These are phyloP conservation scores for Mus spretus DNA, from an alignment of 2,797 vertebrate genomes.

Conservation along the genomic window DNA sequence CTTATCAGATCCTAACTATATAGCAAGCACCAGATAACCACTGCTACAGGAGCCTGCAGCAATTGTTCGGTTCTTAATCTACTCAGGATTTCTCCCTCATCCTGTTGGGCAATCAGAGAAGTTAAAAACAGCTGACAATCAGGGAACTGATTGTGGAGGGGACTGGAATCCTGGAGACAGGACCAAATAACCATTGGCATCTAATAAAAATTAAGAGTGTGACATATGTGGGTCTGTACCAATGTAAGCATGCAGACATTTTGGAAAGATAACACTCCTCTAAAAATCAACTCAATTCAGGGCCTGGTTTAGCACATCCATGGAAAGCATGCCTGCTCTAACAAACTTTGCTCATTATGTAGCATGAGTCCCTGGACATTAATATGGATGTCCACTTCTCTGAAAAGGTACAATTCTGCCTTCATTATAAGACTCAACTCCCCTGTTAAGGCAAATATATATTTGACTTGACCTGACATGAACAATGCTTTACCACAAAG, in stretches of 20 bases:
- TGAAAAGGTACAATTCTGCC: background rate
- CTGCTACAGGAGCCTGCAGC: background rate
- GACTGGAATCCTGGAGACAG: background rate
- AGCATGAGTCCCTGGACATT: background rate
- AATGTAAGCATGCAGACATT: background rate
- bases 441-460: constrained; percentile 52
- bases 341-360: background rate
- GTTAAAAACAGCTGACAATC: background rate
- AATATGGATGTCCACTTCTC: background rate
- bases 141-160: fast-evolving
- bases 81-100: background rate
- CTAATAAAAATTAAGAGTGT: background rate
- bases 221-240: background rate
- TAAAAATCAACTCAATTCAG: background rate
- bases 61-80: background rate
- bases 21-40: background rate
- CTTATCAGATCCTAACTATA: background rate
- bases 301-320: background rate
- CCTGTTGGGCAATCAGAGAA: background rate
- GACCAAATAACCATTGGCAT: background rate
- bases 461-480: constrained; percentile 69
- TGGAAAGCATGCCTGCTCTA: background rate
- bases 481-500: constrained; percentile 72
- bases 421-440: constrained; percentile 70
- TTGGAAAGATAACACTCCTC: background rate